These are phyloP conservation scores for Latheticus oryzae DNA, from an alignment of 2,888 invertebrate genomes.

Conservation along the genomic window DNA sequence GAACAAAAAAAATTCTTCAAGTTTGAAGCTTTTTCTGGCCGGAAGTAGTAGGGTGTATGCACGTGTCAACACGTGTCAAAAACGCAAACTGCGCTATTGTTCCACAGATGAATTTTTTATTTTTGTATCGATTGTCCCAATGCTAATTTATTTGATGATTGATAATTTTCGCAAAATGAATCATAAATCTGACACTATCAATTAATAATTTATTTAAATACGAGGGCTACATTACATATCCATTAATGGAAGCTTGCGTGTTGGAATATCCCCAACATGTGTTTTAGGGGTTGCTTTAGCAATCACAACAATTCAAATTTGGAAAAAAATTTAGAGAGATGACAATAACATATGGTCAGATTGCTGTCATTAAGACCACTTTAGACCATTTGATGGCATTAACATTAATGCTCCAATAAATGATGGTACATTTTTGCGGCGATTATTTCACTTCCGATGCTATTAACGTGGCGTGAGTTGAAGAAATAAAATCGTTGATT, in stretches of 20 bases:
- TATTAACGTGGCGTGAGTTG: constrained; percentile 1
- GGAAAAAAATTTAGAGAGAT: too few relatives aligned
- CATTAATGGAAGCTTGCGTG: constrained; percentile 42
- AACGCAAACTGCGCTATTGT: neutral
- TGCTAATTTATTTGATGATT: constrained; percentile 10
- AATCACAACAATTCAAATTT: constrained; percentile 33
- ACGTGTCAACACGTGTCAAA: too few relatives aligned
- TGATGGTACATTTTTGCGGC: constrained; percentile 32
- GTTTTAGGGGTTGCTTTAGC: constrained; percentile 24
- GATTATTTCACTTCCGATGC: constrained; percentile 11
- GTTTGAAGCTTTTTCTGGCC: neutral
- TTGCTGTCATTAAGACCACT: constrained; percentile 23
- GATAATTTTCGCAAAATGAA: constrained; percentile 44
- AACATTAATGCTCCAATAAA: constrained; percentile 39
- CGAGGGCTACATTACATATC: constrained; percentile 36
- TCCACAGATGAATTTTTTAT: neutral
- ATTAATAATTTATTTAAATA: constrained; percentile 52
- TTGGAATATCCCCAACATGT: constrained; percentile 36
- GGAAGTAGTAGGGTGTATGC: constrained; percentile 1
- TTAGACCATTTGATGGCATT: constrained; percentile 36
- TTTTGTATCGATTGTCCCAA: neutral
- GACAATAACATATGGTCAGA: constrained; percentile 16
- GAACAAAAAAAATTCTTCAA: neutral
- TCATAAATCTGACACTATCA: constrained; percentile 52
- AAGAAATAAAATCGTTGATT: neutral